Percentiles rank a stretch among this genome's conserved stretches.
Evolutionary conservation across 1,140 invertebrate genomes (phyloP).

Genomic region (Aphis gossypii): DNA sequence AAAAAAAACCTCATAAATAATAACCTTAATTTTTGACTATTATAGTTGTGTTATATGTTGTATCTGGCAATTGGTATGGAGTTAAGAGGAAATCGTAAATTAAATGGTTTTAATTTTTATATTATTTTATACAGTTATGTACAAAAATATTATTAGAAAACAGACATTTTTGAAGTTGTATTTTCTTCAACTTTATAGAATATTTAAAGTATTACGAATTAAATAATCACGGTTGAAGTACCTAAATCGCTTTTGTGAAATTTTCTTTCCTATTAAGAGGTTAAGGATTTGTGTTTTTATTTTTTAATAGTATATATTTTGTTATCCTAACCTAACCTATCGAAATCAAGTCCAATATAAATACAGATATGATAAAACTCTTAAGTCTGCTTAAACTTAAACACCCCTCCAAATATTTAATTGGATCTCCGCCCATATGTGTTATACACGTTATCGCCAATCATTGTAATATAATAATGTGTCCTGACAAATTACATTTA

Average conservation of each 20-base stretch:
- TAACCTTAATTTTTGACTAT: not conserved
- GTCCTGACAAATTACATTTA: not conserved
- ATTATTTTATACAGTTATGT: not conserved
- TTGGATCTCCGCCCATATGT: not conserved
- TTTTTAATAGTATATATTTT: not conserved
- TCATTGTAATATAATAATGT: not conserved
- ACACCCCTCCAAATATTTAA: not conserved
- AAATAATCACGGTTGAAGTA: not conserved
- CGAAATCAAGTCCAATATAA: not conserved
- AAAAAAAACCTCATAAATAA: not conserved
- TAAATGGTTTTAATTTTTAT: not conserved
- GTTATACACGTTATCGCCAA: not conserved
- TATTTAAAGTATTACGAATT: not conserved
- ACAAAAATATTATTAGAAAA: not conserved
- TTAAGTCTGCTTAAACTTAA: not conserved
- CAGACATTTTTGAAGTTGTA: not conserved
- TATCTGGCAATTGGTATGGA: not conserved
- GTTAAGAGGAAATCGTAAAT: not conserved
- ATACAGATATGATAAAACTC: not conserved
- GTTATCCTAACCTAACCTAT: not conserved
- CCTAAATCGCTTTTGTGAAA: not conserved
- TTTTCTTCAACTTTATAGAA: not conserved
- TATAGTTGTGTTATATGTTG: not conserved
- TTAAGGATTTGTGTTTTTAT: not conserved
- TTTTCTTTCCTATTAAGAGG: not conserved